Percentiles rank a stretch among this genome's conserved stretches.
Conservation (phyloP, 2,888 invertebrate species). For the Laspeyria flexula region DNA sequence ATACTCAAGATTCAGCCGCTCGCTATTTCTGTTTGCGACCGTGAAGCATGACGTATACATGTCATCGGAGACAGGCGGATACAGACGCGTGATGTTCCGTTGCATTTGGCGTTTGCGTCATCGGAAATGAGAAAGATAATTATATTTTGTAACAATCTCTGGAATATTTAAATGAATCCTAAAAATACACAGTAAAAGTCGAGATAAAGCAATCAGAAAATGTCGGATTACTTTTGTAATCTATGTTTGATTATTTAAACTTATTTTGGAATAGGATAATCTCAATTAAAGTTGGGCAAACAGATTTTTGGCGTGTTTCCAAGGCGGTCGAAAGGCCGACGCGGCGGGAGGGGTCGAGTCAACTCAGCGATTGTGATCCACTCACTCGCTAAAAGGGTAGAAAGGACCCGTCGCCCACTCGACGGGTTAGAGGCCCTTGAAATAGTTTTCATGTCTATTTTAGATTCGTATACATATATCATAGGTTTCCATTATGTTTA, state of each 20-base stretch:
- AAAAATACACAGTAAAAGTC: constrained; percentile 20
- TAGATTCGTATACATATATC: constrained; percentile 30
- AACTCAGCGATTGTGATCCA: constrained; percentile 50
- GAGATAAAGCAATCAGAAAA: constrained; percentile 40
- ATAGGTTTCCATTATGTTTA: constrained; percentile 13
- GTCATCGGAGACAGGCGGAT: constrained; percentile 32
- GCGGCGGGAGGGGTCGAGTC: constrained; percentile 36
- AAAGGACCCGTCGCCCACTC: constrained; percentile 48
- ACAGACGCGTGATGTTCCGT: constrained; percentile 25
- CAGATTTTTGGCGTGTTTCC: constrained; percentile 49
- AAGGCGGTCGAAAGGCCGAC: constrained; percentile 44
- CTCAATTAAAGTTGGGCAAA: constrained; percentile 60
- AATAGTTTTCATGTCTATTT: constrained; percentile 53
- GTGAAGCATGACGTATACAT: constrained; percentile 22
- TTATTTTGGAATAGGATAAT: constrained; percentile 52
- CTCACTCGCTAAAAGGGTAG: constrained; percentile 61
- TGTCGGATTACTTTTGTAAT: constrained; percentile 34
- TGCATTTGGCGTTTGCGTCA: constrained; percentile 45
- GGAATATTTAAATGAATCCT: constrained; percentile 30
- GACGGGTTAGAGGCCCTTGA: constrained; percentile 39
- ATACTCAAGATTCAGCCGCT: constrained; percentile 14
- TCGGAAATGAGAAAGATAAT: constrained; percentile 32
- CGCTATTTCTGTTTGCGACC: constrained; percentile 22
- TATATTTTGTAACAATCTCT: constrained; percentile 18
- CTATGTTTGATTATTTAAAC: constrained; percentile 43